phyloP scores from a whole-genome alignment of 2,888 invertebrate species.

The Stomorhina lunata region DNA sequence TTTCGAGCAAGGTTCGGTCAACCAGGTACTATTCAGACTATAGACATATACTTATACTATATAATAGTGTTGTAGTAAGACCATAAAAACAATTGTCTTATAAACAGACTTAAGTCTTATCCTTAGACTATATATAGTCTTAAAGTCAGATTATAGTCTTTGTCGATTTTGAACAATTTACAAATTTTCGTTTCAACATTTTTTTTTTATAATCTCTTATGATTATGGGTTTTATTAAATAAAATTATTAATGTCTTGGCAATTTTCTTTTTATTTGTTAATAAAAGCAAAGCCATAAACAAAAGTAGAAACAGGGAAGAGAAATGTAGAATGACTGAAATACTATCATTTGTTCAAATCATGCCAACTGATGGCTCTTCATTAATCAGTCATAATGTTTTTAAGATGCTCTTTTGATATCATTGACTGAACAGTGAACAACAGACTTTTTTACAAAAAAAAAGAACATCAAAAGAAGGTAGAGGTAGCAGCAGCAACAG shows the following conservation, averaged over 20 bases:
- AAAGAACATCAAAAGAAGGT: conserved; percentile 56
- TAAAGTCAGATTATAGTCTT: too few species aligned
- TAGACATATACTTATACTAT: too few species aligned
- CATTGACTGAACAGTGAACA: conserved; percentile 70
- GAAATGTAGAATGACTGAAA: conserved; percentile 14
- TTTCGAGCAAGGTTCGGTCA: too few species aligned
- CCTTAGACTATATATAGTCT: too few species aligned
- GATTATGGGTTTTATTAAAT: conserved; percentile 22
- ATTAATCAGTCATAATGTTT: conserved; percentile 72
- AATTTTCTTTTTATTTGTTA: conserved; percentile 17
- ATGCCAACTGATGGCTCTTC: conserved; percentile 69
- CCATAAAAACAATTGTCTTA: too few species aligned
- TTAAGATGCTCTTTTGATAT: conserved; percentile 51
- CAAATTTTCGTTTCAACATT: too few species aligned
- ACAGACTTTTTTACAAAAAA: background rate
- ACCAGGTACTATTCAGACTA: too few species aligned
- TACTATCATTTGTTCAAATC: conserved; percentile 56
- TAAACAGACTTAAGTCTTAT: too few species aligned
- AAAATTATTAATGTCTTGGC: conserved; percentile 26
- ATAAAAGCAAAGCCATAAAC: background rate
- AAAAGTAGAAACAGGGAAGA: background rate
- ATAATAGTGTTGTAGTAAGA: too few species aligned
- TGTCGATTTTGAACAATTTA: too few species aligned
- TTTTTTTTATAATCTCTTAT: background rate
- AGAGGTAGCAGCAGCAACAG: too few species aligned